A percentile compares a stretch with the other conserved stretches of the same genome.
phyloP scores from a whole-genome alignment of 1,140 invertebrate species.

The Drosophila tani region DNA sequence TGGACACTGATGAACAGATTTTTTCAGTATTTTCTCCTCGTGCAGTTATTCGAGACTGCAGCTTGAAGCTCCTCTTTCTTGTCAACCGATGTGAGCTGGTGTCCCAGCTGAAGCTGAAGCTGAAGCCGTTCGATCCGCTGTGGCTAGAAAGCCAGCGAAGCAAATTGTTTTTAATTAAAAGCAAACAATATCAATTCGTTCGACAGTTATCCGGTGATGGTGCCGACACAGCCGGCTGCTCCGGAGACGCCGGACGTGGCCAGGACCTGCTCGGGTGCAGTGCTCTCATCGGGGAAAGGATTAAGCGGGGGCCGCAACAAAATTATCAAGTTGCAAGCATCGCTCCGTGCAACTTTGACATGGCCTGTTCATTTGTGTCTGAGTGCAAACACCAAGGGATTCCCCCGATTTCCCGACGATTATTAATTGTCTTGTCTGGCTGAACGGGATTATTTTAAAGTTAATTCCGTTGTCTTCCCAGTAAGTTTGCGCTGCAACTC shows the following conservation, averaged over 20 bases:
- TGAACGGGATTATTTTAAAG: constrained; percentile 57
- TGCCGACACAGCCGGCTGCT: constrained; percentile 62
- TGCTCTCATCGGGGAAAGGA: constrained; percentile 50
- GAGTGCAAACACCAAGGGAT: constrained; percentile 38
- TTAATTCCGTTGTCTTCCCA: constrained; percentile 19
- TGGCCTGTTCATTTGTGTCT: constrained; percentile 62
- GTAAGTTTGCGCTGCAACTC: constrained; percentile 37
- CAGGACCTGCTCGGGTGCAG: constrained; percentile 15
- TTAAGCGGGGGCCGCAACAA: constrained; percentile 53
- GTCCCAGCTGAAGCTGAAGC: constrained; percentile 4
- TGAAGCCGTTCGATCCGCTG: constrained; percentile 45
- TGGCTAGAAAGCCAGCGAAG: constrained; percentile 80
- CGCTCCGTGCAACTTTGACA: constrained; percentile 52
- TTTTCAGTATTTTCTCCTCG: neutral
- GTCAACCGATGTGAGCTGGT: constrained; percentile 25
- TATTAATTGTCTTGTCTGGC: constrained; percentile 73
- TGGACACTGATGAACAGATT: neutral
- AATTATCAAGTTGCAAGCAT: constrained; percentile 33
- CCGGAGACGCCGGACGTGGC: constrained; percentile 6
- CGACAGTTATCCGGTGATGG: constrained; percentile 80
- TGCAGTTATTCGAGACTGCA: constrained; percentile 8
- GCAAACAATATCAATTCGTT: constrained; percentile 82
- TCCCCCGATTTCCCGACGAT: constrained; percentile 21
- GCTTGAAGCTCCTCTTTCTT: constrained; percentile 17
- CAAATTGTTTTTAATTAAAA: constrained; percentile 84